phyloP scores from a whole-genome alignment of 2,888 invertebrate genomes.

The Pammene aurita region DNA sequence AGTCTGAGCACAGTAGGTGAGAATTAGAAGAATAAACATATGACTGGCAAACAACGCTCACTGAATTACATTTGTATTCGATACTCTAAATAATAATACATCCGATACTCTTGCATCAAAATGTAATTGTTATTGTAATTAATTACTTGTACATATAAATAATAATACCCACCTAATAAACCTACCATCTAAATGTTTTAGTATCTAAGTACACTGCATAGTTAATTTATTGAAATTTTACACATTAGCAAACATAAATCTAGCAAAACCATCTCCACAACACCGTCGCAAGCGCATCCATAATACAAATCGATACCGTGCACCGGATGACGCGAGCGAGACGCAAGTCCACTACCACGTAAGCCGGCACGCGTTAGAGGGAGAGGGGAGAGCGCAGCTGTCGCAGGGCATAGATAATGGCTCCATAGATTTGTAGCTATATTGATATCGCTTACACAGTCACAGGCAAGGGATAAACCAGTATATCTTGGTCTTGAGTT shows the following conservation, averaged over 20 bases:
- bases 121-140: too few species aligned
- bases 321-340: conserved; percentile 69
- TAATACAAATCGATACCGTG: conserved; percentile 65
- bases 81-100: too few species aligned
- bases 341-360: conserved; percentile 45
- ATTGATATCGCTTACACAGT: background rate
- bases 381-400: conserved; percentile 73
- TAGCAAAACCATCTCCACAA: conserved; percentile 42
- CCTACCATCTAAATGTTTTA: too few species aligned
- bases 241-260: background rate
- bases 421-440: conserved; percentile 56
- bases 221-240: background rate
- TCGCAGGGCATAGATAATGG: conserved; percentile 68
- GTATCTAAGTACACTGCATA: too few species aligned
- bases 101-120: too few species aligned
- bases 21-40: too few species aligned
- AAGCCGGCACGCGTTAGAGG: conserved; percentile 53
- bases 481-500: background rate
- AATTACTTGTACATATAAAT: too few species aligned
- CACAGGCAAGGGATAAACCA: background rate
- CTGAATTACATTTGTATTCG: too few species aligned
- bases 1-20: too few species aligned
- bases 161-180: too few species aligned
- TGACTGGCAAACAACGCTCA: too few species aligned
- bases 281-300: conserved; percentile 45